phyloP scores from a whole-genome alignment of 1,140 invertebrate genomes.

The Neuroterus valhalla region DNA sequence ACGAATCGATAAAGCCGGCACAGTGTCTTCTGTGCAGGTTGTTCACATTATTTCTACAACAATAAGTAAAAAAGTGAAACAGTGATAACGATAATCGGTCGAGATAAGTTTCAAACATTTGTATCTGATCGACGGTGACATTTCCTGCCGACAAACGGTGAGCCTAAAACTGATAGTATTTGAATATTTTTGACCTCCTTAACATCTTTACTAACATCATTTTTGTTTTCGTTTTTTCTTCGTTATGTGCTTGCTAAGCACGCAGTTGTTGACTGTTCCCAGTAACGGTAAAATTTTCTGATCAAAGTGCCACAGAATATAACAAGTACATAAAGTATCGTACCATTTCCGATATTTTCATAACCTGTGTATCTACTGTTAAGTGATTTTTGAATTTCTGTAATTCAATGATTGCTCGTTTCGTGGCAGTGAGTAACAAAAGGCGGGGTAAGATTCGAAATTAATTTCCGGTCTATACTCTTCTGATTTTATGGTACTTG shows the following conservation, averaged over 20 bases:
- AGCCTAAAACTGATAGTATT: conserved; percentile 27
- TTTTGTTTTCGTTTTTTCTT: conserved; percentile 21
- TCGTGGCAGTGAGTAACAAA: background rate
- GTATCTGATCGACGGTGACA: background rate
- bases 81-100: conserved; percentile 43
- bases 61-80: conserved; percentile 25
- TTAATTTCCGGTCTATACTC: background rate
- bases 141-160: background rate
- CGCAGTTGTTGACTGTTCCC: background rate
- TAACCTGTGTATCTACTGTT: conserved; percentile 8
- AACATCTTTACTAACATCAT: background rate
- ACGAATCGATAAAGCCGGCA: conserved; percentile 40
- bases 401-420: conserved; percentile 15
- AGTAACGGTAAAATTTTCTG: conserved; percentile 31
- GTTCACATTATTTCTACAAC: background rate
- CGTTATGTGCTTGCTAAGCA: background rate
- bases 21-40: too few relatives aligned
- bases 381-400: background rate
- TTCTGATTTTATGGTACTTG: too few relatives aligned
- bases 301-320: background rate
- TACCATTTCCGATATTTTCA: background rate
- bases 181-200: background rate
- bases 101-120: conserved; percentile 37
- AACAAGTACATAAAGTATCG: background rate
- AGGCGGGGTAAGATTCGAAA: conserved; percentile 3